A percentile compares a stretch with the other conserved stretches of the same genome.
Evolutionary conservation across 1,140 invertebrate species (phyloP).

Genomic region (Popillia japonica): DNA sequence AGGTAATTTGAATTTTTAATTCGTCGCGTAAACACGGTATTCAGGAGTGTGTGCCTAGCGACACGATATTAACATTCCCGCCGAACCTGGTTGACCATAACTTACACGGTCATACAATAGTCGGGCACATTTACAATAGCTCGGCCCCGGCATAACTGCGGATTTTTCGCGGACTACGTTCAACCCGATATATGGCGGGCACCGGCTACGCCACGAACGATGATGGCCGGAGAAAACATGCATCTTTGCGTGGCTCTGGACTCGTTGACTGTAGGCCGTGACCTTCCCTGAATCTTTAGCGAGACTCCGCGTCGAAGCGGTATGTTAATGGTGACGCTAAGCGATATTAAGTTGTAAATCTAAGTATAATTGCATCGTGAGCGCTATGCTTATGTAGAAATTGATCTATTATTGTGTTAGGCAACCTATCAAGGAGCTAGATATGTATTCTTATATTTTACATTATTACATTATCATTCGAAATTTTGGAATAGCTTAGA

Average conservation of each 20-base stretch:
- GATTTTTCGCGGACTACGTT: slow-evolving; percentile 22
- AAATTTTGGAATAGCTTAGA: too few species aligned
- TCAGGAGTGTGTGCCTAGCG: neutral
- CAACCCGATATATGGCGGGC: neutral
- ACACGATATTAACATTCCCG: slow-evolving; percentile 35
- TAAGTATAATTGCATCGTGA: slow-evolving; percentile 39
- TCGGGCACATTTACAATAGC: slow-evolving; percentile 31
- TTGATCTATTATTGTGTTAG: neutral
- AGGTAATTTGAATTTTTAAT: slow-evolving; percentile 37
- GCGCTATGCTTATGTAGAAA: neutral
- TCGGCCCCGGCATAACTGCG: neutral
- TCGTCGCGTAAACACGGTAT: slow-evolving; percentile 32
- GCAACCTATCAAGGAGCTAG: neutral
- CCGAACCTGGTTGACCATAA: slow-evolving; percentile 22
- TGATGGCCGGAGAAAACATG: neutral
- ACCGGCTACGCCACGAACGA: neutral
- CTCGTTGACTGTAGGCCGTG: slow-evolving; percentile 40
- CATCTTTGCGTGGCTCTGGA: slow-evolving; percentile 39
- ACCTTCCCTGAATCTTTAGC: slow-evolving; percentile 42
- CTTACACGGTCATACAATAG: slow-evolving; percentile 35
- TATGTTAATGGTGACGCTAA: slow-evolving; percentile 53
- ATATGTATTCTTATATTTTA: too few species aligned
- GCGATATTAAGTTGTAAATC: slow-evolving; percentile 48
- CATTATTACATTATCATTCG: too few species aligned
- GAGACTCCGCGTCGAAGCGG: slow-evolving; percentile 42